These are phyloP conservation scores for Nannoperca obscura DNA, from an alignment of 2,797 vertebrate species.

Conservation along the genomic window DNA sequence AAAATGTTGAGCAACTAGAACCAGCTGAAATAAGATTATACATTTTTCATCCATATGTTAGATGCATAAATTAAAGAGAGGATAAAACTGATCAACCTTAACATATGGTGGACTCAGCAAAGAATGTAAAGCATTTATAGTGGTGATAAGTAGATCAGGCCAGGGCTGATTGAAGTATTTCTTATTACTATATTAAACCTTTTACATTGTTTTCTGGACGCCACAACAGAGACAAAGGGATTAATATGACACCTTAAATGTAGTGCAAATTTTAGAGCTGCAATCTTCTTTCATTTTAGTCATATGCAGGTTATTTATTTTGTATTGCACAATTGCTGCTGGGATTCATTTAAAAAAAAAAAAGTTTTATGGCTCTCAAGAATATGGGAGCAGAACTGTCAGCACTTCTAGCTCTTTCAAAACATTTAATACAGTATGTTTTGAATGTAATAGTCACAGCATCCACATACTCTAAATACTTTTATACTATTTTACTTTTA, in stretches of 20 bases:
- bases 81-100: constrained; percentile 1
- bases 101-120: constrained; percentile 10
- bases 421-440: not conserved
- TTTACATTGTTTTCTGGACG: not conserved
- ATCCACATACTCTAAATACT: constrained; percentile 20
- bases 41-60: constrained; percentile 3
- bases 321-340: constrained; percentile 29
- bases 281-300: constrained; percentile 10
- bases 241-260: constrained; percentile 21
- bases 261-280: not conserved
- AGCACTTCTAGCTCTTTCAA: not conserved
- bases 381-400: constrained; percentile 21
- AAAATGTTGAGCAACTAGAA: constrained; percentile 29
- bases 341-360: constrained; percentile 37
- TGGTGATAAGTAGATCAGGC: not conserved
- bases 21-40: constrained; percentile 3
- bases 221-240: constrained; percentile 19
- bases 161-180: not conserved
- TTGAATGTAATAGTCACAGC: constrained; percentile 17
- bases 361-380: constrained; percentile 19
- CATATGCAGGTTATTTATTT: constrained; percentile 43
- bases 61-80: constrained; percentile 8
- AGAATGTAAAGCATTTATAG: not conserved
- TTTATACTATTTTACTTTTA: constrained; percentile 12
- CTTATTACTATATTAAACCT: not conserved